Conservation (phyloP, 2,888 invertebrate species). For the Odontocolon sp. region DNA sequence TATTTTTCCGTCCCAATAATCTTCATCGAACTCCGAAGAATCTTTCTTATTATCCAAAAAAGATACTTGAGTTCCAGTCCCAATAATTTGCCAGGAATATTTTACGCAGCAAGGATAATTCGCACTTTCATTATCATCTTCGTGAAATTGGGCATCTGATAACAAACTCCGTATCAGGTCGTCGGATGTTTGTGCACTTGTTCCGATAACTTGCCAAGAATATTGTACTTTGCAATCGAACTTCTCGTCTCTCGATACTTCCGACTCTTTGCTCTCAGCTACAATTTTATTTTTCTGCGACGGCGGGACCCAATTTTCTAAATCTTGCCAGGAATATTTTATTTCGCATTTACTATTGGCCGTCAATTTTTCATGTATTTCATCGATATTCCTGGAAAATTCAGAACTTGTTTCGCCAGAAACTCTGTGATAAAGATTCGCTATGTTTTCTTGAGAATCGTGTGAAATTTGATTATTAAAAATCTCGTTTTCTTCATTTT, state of each 20-base stretch:
- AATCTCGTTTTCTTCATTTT: background rate
- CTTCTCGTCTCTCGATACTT: background rate
- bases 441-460: background rate
- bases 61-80: slow-evolving; percentile 67
- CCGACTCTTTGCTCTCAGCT: background rate
- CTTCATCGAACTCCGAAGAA: slow-evolving; percentile 22
- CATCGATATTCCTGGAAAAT: background rate
- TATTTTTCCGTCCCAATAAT: slow-evolving; percentile 62
- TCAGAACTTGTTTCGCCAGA: background rate
- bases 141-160: background rate
- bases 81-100: slow-evolving; percentile 74
- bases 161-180: slow-evolving; percentile 58
- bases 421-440: slow-evolving; percentile 12
- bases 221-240: slow-evolving; percentile 66
- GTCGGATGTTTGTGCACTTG: slow-evolving; percentile 67
- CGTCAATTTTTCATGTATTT: background rate
- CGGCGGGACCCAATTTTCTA: slow-evolving; percentile 62
- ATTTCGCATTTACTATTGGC: slow-evolving; percentile 8
- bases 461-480: background rate
- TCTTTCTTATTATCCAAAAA: slow-evolving; percentile 44
- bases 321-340: slow-evolving; percentile 66
- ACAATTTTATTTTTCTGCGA: slow-evolving; percentile 50
- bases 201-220: slow-evolving; percentile 72
- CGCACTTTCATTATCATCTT: slow-evolving; percentile 8
- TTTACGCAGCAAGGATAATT: slow-evolving; percentile 65